Conservation (phyloP, 2,113 vertebrate species). For the Myodes glareolus region DNA sequence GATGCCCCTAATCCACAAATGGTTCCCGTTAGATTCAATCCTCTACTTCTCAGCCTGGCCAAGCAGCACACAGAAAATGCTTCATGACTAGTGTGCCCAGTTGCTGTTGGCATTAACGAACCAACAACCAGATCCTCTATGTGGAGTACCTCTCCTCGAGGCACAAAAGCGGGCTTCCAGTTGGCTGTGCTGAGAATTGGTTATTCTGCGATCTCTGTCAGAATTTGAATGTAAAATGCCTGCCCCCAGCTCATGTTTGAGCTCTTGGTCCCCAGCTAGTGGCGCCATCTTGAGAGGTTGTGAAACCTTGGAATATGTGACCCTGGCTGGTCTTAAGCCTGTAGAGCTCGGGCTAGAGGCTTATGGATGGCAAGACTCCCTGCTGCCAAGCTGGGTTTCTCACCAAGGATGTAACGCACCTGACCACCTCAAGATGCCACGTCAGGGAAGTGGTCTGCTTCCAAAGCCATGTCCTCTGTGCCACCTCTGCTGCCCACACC, state of each 20-base stretch:
- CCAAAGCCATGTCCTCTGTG: not conserved
- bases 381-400: not conserved
- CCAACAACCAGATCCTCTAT: not conserved
- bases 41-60: not conserved
- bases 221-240: not conserved
- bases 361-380: not conserved
- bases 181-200: not conserved
- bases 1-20: not conserved
- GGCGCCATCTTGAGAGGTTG: not conserved
- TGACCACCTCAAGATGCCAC: not conserved
- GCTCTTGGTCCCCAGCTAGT: not conserved
- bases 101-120: not conserved
- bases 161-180: not conserved
- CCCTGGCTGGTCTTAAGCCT: not conserved
- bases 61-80: too few relatives aligned
- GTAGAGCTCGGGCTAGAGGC: not conserved
- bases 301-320: not conserved
- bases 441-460: not conserved
- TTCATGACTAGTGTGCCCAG: not conserved
- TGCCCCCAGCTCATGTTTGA: not conserved
- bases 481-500: not conserved
- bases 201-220: not conserved
- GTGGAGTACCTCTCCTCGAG: not conserved
- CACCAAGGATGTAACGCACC: not conserved
- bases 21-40: not conserved